Evolutionary conservation across 2,888 invertebrate genomes (phyloP).

Genomic region (Muschampia staudingeri): DNA sequence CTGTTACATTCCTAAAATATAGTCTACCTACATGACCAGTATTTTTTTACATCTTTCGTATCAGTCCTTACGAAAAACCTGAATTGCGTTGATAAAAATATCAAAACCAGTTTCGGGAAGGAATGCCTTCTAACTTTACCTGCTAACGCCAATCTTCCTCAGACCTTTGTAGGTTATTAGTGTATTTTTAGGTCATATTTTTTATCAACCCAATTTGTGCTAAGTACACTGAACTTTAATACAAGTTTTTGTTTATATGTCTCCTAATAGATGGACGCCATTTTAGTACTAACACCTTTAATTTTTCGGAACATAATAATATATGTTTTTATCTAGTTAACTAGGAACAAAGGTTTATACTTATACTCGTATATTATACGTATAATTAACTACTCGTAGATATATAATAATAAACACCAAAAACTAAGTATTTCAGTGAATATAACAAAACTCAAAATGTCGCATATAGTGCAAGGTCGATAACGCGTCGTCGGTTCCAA

Average conservation of each 20-base stretch:
- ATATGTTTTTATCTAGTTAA: too few relatives aligned
- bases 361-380: too few relatives aligned
- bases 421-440: not conserved
- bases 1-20: too few relatives aligned
- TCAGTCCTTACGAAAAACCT: constrained; percentile 30
- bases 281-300: too few relatives aligned
- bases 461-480: constrained; percentile 27
- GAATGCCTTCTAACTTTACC: constrained; percentile 43
- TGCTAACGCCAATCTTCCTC: not conserved
- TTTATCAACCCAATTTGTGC: not conserved
- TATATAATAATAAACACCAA: too few relatives aligned
- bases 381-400: too few relatives aligned
- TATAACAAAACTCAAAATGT: not conserved
- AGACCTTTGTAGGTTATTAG: not conserved
- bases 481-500: constrained; percentile 13
- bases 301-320: too few relatives aligned
- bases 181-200: not conserved
- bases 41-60: constrained; percentile 14
- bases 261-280: too few relatives aligned
- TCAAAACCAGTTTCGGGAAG: constrained; percentile 32
- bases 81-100: constrained; percentile 40
- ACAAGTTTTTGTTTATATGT: too few relatives aligned
- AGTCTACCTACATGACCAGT: not conserved
- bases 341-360: too few relatives aligned
- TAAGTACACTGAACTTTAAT: not conserved